Percentiles rank a stretch among this genome's conserved stretches.
Evolutionary conservation across 2,888 invertebrate species (phyloP).

Genomic region (Stenchaetothrips biformis): DNA sequence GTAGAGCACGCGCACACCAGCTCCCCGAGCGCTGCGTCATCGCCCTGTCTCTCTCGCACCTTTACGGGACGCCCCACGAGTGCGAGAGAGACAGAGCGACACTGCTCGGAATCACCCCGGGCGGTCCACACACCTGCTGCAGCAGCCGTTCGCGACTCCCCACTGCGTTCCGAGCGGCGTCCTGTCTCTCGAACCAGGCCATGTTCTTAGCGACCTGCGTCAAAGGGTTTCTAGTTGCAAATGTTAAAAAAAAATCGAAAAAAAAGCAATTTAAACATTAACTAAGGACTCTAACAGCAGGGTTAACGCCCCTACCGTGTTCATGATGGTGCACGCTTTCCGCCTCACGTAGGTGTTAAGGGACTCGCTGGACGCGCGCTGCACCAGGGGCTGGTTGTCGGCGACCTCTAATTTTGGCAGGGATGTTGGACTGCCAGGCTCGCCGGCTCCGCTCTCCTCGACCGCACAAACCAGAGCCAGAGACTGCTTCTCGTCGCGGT

Average conservation of each 20-base stretch:
- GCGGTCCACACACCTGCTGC: neutral
- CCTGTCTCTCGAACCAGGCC: neutral
- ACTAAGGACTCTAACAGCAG: no score
- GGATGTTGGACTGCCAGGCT: neutral
- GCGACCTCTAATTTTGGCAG: neutral
- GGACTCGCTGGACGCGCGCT: neutral
- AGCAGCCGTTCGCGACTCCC: neutral
- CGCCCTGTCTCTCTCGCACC: no score
- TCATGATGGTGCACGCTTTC: neutral
- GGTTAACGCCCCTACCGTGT: neutral
- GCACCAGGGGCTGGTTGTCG: neutral
- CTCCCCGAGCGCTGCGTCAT: no score
- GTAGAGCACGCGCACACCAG: no score
- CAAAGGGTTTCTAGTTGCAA: no score
- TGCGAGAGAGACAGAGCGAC: no score
- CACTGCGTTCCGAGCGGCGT: neutral
- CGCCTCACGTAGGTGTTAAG: neutral
- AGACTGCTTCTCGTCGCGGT: neutral
- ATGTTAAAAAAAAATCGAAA: no score
- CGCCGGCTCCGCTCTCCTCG: neutral
- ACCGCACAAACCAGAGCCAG: neutral
- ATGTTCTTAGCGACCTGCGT: neutral
- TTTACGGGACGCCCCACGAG: no score
- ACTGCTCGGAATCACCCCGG: no score
- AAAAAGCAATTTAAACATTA: no score